These are phyloP conservation scores for Ptychobarbus kaznakovi DNA, from an alignment of 2,797 vertebrate species.

Conservation along the genomic window DNA sequence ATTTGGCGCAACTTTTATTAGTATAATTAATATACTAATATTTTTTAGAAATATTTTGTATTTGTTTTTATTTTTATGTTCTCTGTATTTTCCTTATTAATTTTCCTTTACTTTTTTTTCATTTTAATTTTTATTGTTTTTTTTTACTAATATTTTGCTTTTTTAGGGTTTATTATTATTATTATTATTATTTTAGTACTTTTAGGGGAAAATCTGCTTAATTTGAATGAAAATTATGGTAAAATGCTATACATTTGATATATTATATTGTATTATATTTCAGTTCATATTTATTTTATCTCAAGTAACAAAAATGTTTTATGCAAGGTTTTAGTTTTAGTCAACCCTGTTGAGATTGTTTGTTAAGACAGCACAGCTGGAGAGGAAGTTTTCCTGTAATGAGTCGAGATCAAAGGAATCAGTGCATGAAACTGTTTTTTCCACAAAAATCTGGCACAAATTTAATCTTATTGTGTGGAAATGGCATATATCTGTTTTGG, in stretches of 20 bases:
- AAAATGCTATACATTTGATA: too few species aligned
- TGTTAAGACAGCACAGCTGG: not conserved
- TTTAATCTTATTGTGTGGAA: not conserved
- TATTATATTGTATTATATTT: not conserved
- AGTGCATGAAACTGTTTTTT: not conserved
- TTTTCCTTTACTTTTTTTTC: not conserved
- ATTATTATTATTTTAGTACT: not conserved
- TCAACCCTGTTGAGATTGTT: not conserved
- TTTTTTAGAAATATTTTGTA: not conserved
- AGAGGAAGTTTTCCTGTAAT: not conserved
- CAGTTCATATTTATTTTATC: not conserved
- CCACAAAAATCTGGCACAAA: not conserved
- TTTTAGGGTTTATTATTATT: not conserved
- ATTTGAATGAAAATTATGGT: too few species aligned
- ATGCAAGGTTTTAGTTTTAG: not conserved
- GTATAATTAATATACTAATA: not conserved
- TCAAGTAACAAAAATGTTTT: not conserved
- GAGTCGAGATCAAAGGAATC: slow-evolving; percentile 16
- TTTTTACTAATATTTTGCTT: too few species aligned
- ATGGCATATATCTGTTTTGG: not conserved
- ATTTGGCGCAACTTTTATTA: not conserved
- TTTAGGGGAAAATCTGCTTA: not conserved
- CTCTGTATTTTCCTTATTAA: not conserved
- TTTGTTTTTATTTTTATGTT: not conserved
- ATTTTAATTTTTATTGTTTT: not conserved